A percentile compares a stretch with the other conserved stretches of the same genome.
Evolutionary conservation across 53 echinoderm and acorn worm genomes (phyloP).

Genomic region (Astropecten irregularis): DNA sequence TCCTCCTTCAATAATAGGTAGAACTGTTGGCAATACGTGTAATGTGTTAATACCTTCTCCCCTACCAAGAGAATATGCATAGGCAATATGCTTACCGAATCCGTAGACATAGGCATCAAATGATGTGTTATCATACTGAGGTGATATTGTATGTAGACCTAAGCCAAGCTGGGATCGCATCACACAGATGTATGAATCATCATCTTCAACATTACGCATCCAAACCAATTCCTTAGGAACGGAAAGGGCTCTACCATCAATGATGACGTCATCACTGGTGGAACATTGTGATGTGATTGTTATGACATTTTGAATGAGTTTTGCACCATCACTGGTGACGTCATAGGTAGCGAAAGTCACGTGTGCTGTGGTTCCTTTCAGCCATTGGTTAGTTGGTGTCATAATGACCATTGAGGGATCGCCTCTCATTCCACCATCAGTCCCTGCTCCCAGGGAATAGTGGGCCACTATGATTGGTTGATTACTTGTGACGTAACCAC

Average conservation of each 20-base stretch:
- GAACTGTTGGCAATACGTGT: too few relatives aligned
- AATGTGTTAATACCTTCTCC: too few relatives aligned
- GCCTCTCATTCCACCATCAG: conserved; percentile 65
- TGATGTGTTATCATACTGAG: neutral
- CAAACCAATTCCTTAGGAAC: conserved; percentile 23
- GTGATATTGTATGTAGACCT: neutral
- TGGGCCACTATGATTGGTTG: conserved; percentile 80
- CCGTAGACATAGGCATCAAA: conserved; percentile 29
- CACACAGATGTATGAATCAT: conserved; percentile 1
- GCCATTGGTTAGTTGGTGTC: conserved; percentile 75
- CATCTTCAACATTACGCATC: neutral
- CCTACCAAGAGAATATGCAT: too few relatives aligned
- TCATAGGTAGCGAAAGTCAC: conserved; percentile 8
- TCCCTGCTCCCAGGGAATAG: conserved; percentile 76
- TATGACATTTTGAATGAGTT: neutral
- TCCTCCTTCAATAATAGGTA: too few relatives aligned
- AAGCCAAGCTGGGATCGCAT: neutral
- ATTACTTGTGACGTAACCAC: conserved; percentile 63
- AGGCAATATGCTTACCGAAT: conserved; percentile 23
- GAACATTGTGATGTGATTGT: conserved; percentile 28
- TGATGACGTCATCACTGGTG: conserved; percentile 3
- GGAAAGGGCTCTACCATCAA: conserved; percentile 1
- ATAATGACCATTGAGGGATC: conserved; percentile 92
- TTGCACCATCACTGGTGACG: neutral
- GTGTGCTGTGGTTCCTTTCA: neutral